Evolutionary conservation across 2,797 vertebrate genomes (phyloP).

Genomic region (Poecilia wingei): DNA sequence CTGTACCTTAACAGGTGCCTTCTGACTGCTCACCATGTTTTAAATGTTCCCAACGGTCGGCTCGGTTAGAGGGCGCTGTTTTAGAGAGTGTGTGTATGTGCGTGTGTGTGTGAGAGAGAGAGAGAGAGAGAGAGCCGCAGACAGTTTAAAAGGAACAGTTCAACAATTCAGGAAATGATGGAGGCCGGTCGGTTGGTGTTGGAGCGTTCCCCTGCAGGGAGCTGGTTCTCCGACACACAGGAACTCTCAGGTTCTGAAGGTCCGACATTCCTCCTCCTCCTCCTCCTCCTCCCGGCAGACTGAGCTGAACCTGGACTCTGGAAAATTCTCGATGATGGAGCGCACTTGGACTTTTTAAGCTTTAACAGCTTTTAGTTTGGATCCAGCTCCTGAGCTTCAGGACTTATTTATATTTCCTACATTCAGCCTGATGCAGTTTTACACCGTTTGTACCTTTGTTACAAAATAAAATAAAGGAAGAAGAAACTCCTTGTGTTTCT

Average conservation of each 20-base stretch:
- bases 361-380: constrained; percentile 47
- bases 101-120: not conserved
- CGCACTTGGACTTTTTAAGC: constrained; percentile 50
- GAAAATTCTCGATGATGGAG: not conserved
- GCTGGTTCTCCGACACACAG: constrained; percentile 10
- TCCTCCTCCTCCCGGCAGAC: not conserved
- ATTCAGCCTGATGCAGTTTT: constrained; percentile 76
- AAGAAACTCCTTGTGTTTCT: constrained; percentile 26
- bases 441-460: constrained; percentile 81
- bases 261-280: constrained; percentile 11
- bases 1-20: constrained; percentile 53
- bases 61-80: not conserved
- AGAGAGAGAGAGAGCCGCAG: not conserved
- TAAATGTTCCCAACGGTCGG: not conserved
- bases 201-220: constrained; percentile 4
- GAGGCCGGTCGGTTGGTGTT: not conserved
- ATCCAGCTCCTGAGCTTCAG: constrained; percentile 12
- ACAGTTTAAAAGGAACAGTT: constrained; percentile 23
- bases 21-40: not conserved
- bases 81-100: not conserved
- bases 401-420: constrained; percentile 84
- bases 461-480: constrained; percentile 75
- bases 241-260: constrained; percentile 20
- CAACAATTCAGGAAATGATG: constrained; percentile 1
- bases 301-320: constrained; percentile 4